phyloP scores from a whole-genome alignment of 2,797 vertebrate species.

The Sebastes itinus region DNA sequence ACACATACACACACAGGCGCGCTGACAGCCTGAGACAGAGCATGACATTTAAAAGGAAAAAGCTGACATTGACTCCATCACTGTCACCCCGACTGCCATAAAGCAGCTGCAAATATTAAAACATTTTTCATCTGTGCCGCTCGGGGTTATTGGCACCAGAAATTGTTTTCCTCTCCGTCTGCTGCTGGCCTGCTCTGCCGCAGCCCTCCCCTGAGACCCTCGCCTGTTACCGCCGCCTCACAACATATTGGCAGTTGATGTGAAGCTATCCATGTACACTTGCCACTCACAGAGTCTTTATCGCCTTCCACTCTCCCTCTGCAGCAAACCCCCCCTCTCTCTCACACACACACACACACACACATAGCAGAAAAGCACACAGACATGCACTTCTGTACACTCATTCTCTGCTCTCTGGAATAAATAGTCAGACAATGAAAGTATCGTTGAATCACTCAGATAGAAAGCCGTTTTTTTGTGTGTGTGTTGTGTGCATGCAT shows the following conservation, averaged over 20 bases:
- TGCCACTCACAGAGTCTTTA: conserved; percentile 92
- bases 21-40: conserved; percentile 89
- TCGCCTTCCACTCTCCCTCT: conserved; percentile 76
- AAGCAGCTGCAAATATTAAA: conserved; percentile 99
- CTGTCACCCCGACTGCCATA: conserved; percentile 98
- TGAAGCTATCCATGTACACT: conserved; percentile 93
- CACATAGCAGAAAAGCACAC: conserved; percentile 2
- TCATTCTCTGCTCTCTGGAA: conserved; percentile 52
- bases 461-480: conserved; percentile 27
- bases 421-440: conserved; percentile 76
- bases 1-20: conserved; percentile 29
- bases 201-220: conserved; percentile 92
- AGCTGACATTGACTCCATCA: conserved; percentile 99
- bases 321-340: conserved; percentile 64
- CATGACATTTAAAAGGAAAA: conserved; percentile 99
- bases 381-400: conserved; percentile 22
- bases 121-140: conserved; percentile 99
- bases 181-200: conserved; percentile 95
- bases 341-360: conserved; percentile 31
- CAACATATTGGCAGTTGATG: conserved; percentile 99
- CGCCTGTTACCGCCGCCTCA: conserved; percentile 96
- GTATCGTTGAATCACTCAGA: conserved; percentile 72
- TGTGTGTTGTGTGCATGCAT: conserved; percentile 34
- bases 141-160: conserved; percentile 99
- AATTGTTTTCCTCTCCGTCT: conserved; percentile 99